Evolutionary conservation across 2,113 vertebrate species (phyloP).

Genomic region (Eublepharis macularius): DNA sequence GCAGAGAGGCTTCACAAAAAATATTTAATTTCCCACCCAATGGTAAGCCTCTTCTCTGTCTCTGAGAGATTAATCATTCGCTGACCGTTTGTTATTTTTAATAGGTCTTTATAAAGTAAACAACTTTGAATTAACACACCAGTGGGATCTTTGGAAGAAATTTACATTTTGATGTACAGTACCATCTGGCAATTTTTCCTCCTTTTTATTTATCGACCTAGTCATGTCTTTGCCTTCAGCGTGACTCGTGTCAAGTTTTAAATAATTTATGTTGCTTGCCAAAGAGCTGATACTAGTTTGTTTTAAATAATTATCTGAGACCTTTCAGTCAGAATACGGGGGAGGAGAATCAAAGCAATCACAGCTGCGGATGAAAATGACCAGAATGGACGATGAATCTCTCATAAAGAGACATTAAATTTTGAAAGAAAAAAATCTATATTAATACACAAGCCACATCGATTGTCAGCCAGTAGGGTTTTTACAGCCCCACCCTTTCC

Average conservation of each 20-base stretch:
- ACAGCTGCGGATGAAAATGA: not conserved
- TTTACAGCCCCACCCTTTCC: too few relatives aligned
- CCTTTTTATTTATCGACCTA: not conserved
- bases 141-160: not conserved
- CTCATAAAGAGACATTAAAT: not conserved
- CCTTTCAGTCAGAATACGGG: not conserved
- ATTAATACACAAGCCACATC: not conserved
- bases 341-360: not conserved
- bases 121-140: constrained; percentile 17
- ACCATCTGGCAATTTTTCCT: not conserved
- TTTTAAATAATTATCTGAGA: not conserved
- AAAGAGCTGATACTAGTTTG: not conserved
- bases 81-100: constrained; percentile 3
- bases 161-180: constrained; percentile 17
- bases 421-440: not conserved
- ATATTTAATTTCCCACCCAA: not conserved
- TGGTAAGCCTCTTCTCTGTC: not conserved
- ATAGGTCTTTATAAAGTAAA: constrained; percentile 2
- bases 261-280: not conserved
- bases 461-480: too few relatives aligned
- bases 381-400: not conserved
- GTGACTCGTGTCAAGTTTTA: not conserved
- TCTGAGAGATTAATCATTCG: not conserved
- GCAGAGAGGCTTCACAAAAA: not conserved
- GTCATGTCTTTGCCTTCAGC: not conserved